Base-by-base conservation (phyloP, 2,113 vertebrate species). In the Canis aureus region DNA sequence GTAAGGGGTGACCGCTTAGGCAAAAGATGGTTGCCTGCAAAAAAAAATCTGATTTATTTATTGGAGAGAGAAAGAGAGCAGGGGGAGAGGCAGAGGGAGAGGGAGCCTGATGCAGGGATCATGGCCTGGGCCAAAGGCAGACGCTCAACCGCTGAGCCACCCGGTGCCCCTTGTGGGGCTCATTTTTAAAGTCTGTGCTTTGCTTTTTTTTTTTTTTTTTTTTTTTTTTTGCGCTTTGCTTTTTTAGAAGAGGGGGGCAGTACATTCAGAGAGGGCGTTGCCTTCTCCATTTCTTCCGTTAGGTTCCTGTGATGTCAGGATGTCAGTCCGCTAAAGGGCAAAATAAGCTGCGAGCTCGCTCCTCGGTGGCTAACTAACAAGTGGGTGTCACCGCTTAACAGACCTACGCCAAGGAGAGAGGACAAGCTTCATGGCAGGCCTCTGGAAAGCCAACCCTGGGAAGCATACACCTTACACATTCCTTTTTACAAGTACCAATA, bases 371-470 rank as follows among this genome's bases (percentile, higher is more conserved):
- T 87, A 94, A 89, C 73, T 84, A 97, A 78, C 81, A 69, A 67
- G 67, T 96, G 95, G 11, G 82, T 51, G 85, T 97, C 62, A 66
- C 59, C 23, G 1, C 67, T 43, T 95, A 87, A 88, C 59, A 91
- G 96, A 86, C 79, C 35, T 60, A 81, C 78, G 69, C 96, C 62
- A 92, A 76, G 43, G 78, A 53, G 80, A 78, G 89, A 93, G 85
- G 85, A 67, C 84, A 88, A 81, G 55, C 53, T 35, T 94, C 8
- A 2, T 82, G 49, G n/a, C n/a, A 38, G 80, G 38, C 57, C 91
- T 93, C 85, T 91, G 67, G 64, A 85, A n/a, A 85, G 29, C 71
- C 91, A 93, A 38, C 35, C n/a, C 62, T 51, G 60, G 71, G 88
- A 85, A 95, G 8, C 1, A 25, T 16, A 74, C 79, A 43, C 43